phyloP scores from a whole-genome alignment of 2,113 vertebrate species.

The Psettodes erumei region DNA sequence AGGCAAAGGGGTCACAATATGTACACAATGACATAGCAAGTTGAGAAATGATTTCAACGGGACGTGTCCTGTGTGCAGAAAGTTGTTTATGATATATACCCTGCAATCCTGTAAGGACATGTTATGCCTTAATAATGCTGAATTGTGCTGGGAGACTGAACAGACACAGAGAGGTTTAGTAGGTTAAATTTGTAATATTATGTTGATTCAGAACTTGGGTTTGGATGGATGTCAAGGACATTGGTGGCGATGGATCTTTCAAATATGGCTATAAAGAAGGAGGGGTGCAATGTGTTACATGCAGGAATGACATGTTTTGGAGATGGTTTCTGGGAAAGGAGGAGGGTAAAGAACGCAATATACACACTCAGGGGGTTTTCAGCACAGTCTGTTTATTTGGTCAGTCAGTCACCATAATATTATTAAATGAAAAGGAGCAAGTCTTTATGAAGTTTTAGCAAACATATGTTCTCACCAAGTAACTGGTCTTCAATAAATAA shows the following conservation, averaged over 20 bases:
- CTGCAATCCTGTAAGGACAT: background rate
- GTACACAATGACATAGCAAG: slow-evolving; percentile 48
- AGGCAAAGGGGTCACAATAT: slow-evolving; percentile 46
- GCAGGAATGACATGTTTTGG: slow-evolving; percentile 9
- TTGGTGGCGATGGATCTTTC: background rate
- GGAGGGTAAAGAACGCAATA: background rate
- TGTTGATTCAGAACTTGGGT: background rate
- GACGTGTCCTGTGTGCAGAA: background rate
- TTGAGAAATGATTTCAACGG: slow-evolving; percentile 45
- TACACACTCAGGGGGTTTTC: too few relatives aligned
- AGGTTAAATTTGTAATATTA: background rate
- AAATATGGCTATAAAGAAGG: slow-evolving; percentile 16
- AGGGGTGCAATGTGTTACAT: background rate
- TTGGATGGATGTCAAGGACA: slow-evolving; percentile 23
- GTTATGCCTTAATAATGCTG: accelerated
- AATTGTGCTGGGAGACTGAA: background rate
- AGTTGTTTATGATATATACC: background rate
- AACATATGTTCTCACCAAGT: background rate
- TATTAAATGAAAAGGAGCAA: background rate
- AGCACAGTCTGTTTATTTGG: background rate
- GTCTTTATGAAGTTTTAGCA: background rate
- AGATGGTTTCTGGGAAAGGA: slow-evolving; percentile 4
- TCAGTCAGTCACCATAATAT: background rate
- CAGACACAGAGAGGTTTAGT: background rate
- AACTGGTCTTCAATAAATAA: background rate